These are phyloP conservation scores for Thymelicus sylvestris DNA, from an alignment of 2,888 invertebrate genomes.

Conservation along the genomic window DNA sequence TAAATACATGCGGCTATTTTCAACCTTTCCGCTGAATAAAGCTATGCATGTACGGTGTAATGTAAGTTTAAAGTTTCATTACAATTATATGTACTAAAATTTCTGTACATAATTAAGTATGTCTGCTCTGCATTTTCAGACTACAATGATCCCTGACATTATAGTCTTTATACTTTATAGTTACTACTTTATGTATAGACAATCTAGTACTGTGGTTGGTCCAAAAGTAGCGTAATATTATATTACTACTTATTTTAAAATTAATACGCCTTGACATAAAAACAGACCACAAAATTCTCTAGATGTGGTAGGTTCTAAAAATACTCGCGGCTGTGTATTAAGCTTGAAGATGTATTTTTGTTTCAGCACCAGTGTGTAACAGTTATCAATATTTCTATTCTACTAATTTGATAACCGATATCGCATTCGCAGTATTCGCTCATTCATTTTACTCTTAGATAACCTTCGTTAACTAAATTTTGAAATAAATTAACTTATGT, in stretches of 20 bases:
- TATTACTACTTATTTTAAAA: background rate
- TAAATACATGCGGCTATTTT: too few relatives aligned
- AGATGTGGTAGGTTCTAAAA: constrained; percentile 7
- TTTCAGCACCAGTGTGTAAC: background rate
- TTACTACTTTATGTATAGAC: too few relatives aligned
- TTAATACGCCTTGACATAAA: background rate
- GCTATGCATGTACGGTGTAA: too few relatives aligned
- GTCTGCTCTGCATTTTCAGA: too few relatives aligned
- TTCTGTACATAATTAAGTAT: too few relatives aligned
- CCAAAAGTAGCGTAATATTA: too few relatives aligned
- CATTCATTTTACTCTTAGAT: background rate
- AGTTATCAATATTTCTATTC: background rate
- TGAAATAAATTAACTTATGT: background rate
- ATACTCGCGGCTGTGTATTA: background rate
- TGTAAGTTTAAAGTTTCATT: too few relatives aligned
- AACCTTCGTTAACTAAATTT: background rate
- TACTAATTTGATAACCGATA: background rate
- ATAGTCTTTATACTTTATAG: too few relatives aligned
- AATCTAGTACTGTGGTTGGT: too few relatives aligned
- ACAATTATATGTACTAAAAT: too few relatives aligned
- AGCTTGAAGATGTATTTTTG: background rate
- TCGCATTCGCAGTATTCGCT: constrained; percentile 1
- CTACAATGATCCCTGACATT: too few relatives aligned
- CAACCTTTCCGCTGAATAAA: too few relatives aligned
- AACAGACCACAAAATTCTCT: background rate